These are phyloP conservation scores for Montipora cactus DNA, from an alignment of 64 coral and sea anemone genomes.

Conservation along the genomic window DNA sequence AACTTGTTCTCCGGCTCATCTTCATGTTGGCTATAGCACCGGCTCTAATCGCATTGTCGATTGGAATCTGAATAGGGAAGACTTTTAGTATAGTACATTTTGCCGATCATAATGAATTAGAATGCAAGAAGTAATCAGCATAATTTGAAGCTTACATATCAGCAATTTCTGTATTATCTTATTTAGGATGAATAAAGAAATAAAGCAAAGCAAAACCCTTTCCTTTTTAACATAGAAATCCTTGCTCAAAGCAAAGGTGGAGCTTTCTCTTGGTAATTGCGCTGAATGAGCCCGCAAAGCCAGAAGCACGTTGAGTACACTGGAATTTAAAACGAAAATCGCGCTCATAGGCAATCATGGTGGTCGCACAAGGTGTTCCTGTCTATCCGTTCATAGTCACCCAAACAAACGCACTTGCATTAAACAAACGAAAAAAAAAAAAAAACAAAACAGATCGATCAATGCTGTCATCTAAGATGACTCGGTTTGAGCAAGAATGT, in stretches of 20 bases:
- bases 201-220: neutral
- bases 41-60: too few relatives aligned
- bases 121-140: neutral
- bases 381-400: neutral
- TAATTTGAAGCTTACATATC: neutral
- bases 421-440: neutral
- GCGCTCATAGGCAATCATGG: neutral
- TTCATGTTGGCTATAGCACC: too few relatives aligned
- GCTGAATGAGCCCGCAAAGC: neutral
- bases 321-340: neutral
- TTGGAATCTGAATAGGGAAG: too few relatives aligned
- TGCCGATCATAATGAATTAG: neutral
- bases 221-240: neutral
- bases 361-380: neutral
- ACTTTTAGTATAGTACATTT: too few relatives aligned
- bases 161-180: neutral
- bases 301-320: neutral
- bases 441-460: neutral
- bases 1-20: too few relatives aligned
- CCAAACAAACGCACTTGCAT: neutral
- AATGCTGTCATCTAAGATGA: neutral
- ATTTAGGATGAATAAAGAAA: neutral
- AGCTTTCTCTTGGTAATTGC: neutral
- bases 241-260: neutral
- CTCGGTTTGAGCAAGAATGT: neutral